phyloP scores from a whole-genome alignment of 2,888 invertebrate species.

The Acrobasis repandana region DNA sequence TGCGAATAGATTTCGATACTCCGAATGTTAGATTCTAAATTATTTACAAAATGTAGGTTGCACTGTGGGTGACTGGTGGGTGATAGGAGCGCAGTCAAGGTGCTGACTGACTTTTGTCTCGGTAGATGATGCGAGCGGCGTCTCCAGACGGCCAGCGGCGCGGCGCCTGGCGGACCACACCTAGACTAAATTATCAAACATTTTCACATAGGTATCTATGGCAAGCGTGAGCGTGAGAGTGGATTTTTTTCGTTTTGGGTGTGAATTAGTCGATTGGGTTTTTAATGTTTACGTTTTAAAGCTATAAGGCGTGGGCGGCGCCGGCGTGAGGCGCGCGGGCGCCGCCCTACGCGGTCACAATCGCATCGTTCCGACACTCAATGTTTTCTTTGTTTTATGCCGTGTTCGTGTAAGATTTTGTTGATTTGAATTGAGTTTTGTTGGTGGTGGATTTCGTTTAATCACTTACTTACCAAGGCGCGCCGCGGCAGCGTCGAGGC shows the following conservation, averaged over 20 bases:
- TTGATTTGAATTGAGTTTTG: conserved; percentile 81
- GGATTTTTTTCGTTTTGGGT: conserved; percentile 83
- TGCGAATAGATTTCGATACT: neutral
- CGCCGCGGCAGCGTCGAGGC: conserved; percentile 46
- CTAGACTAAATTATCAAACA: conserved; percentile 80
- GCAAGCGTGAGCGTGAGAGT: conserved; percentile 84
- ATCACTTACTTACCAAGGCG: conserved; percentile 74
- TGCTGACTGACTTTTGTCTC: conserved; percentile 81
- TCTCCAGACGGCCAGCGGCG: conserved; percentile 72
- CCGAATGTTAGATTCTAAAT: conserved; percentile 5
- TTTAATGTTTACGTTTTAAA: conserved; percentile 82
- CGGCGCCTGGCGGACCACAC: conserved; percentile 77
- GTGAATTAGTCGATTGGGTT: conserved; percentile 83
- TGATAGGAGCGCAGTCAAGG: conserved; percentile 40
- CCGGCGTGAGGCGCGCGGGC: conserved; percentile 62
- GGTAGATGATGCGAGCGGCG: conserved; percentile 81
- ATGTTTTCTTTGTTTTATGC: conserved; percentile 81
- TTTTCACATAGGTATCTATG: conserved; percentile 84
- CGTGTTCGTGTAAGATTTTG: conserved; percentile 82
- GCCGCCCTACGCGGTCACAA: conserved; percentile 74
- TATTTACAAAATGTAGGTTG: conserved; percentile 6
- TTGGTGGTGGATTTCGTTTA: conserved; percentile 84
- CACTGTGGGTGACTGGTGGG: conserved; percentile 30
- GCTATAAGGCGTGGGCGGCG: conserved; percentile 79
- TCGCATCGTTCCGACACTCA: conserved; percentile 81